Evolutionary conservation across 2,113 vertebrate genomes (phyloP).

Genomic region (Phodopus roborovskii): DNA sequence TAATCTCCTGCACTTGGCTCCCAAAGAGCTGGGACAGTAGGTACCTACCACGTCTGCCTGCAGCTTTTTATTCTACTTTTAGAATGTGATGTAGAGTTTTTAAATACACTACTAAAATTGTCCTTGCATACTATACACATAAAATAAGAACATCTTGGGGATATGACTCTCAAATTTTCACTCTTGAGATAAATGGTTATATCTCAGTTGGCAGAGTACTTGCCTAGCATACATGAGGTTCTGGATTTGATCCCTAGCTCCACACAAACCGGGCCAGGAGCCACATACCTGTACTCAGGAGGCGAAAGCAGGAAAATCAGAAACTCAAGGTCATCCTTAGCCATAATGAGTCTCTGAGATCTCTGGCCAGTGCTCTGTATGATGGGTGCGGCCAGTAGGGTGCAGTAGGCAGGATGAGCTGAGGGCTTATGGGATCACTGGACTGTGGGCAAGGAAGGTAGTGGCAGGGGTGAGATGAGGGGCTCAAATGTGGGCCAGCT

Average conservation of each 20-base stretch:
- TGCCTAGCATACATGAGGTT: neutral
- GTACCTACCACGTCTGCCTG: neutral
- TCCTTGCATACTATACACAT: neutral
- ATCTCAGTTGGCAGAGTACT: neutral
- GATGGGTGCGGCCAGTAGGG: neutral
- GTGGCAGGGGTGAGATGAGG: neutral
- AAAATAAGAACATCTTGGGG: neutral
- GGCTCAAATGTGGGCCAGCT: fast-evolving
- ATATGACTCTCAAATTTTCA: neutral
- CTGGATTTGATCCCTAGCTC: neutral
- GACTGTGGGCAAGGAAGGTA: neutral
- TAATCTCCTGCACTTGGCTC: neutral
- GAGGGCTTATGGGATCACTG: fast-evolving
- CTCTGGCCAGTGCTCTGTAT: neutral
- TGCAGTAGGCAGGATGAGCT: neutral
- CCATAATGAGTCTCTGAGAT: neutral
- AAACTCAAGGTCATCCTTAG: neutral
- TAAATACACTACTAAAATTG: neutral
- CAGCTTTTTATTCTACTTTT: neutral
- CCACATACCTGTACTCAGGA: neutral
- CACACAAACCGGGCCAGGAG: neutral
- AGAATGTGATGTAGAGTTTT: neutral
- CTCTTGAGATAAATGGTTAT: neutral
- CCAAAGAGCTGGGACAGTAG: neutral
- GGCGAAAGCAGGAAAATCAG: neutral